These are phyloP conservation scores for Drosophila lowei DNA, from an alignment of 1,140 invertebrate genomes.

Conservation along the genomic window DNA sequence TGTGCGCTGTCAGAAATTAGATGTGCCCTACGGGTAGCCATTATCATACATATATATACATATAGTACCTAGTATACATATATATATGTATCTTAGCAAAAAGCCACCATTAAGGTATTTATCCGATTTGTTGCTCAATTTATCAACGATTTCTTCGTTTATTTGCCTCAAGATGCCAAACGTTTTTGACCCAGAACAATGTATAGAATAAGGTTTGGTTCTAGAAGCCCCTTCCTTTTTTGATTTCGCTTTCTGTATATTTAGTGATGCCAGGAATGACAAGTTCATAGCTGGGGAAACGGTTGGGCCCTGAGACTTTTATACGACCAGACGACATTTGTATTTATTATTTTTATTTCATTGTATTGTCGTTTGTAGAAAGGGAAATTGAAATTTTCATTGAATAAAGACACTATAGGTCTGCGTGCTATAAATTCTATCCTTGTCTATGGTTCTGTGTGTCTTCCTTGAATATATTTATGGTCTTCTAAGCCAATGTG, in stretches of 20 bases:
- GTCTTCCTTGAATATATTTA: slow-evolving; percentile 11
- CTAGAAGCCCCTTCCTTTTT: slow-evolving; percentile 2
- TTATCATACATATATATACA: slow-evolving; percentile 1
- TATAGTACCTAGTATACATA: background rate
- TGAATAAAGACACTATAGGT: slow-evolving; percentile 14
- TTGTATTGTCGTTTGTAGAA: slow-evolving; percentile 46
- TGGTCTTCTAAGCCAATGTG: background rate
- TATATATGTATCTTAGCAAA: slow-evolving; percentile 1
- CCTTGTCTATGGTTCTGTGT: no score
- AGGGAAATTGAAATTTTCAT: slow-evolving; percentile 52
- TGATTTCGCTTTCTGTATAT: slow-evolving; percentile 34
- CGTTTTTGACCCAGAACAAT: slow-evolving; percentile 38
- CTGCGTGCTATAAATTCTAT: slow-evolving; percentile 4
- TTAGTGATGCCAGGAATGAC: slow-evolving; percentile 49
- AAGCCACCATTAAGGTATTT: slow-evolving; percentile 7
- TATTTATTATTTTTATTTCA: slow-evolving; percentile 12
- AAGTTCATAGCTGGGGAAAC: slow-evolving; percentile 50
- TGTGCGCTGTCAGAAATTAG: slow-evolving; percentile 10
- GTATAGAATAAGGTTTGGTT: background rate
- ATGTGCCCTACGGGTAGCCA: slow-evolving; percentile 11
- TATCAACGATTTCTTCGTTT: slow-evolving; percentile 19
- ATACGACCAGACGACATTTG: slow-evolving; percentile 21
- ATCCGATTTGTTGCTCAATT: slow-evolving; percentile 24
- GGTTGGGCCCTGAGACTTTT: slow-evolving; percentile 39
- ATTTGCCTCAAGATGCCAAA: background rate